These are phyloP conservation scores for Zophobas atratus DNA, from an alignment of 1,140 invertebrate species.

Conservation along the genomic window DNA sequence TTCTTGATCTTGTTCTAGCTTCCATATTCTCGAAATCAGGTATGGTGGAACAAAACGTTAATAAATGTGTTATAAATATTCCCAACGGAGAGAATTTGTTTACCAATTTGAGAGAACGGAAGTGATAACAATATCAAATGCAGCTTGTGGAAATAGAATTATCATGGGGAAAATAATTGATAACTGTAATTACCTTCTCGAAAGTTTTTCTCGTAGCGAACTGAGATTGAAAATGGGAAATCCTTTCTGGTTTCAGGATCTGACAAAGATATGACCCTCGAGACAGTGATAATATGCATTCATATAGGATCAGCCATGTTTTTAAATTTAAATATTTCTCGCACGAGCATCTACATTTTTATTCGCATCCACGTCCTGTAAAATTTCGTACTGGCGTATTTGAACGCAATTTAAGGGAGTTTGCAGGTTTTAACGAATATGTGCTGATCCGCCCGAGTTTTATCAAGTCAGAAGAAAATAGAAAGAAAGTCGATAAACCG, in stretches of 20 bases:
- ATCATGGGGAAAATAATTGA: constrained; percentile 9
- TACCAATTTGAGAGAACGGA: constrained; percentile 11
- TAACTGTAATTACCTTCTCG: constrained; percentile 31
- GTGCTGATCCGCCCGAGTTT: background rate
- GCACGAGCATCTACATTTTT: constrained; percentile 29
- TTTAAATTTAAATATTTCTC: constrained; percentile 37
- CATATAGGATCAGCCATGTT: constrained; percentile 27
- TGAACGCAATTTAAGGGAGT: constrained; percentile 10
- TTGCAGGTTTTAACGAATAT: constrained; percentile 17
- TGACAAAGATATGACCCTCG: constrained; percentile 25
- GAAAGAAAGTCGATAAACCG: no score
- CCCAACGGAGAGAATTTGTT: background rate
- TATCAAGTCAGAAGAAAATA: no score
- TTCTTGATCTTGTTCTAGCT: background rate
- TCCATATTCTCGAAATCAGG: background rate
- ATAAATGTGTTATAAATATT: background rate
- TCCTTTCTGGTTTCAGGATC: background rate
- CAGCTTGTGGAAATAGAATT: constrained; percentile 22
- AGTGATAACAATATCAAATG: constrained; percentile 22
- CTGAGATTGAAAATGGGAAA: background rate
- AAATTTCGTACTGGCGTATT: constrained; percentile 15
- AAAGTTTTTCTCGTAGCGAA: constrained; percentile 4
- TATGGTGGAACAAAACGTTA: background rate
- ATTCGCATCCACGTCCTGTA: constrained; percentile 16
- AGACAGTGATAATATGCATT: constrained; percentile 20